A percentile compares a stretch with the other conserved stretches of the same genome.
Evolutionary conservation across 2,113 vertebrate species (phyloP).

Genomic region (Neogale vison): DNA sequence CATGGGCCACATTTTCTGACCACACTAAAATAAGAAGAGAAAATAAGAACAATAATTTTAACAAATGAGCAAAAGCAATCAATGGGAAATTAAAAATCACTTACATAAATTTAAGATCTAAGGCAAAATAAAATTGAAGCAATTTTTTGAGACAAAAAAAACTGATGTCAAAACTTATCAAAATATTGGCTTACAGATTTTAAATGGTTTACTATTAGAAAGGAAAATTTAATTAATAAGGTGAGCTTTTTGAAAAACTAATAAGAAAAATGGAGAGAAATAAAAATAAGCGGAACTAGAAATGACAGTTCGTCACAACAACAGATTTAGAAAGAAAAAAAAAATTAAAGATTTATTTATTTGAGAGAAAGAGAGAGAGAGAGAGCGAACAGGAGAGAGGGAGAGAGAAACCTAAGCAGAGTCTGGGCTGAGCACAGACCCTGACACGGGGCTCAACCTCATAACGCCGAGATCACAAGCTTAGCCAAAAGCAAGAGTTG

Average conservation of each 20-base stretch:
- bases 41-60: background rate
- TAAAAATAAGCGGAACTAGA: background rate
- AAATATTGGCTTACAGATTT: background rate
- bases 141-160: background rate
- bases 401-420: background rate
- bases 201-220: background rate
- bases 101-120: background rate
- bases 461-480: background rate
- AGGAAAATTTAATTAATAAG: background rate
- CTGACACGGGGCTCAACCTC: background rate
- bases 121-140: background rate
- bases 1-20: background rate
- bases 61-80: background rate
- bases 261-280: background rate
- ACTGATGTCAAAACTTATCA: background rate
- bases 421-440: background rate
- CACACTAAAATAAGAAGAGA: background rate
- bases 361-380: background rate
- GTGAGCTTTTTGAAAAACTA: background rate
- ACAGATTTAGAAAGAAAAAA: background rate
- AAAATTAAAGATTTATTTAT: background rate
- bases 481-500: background rate
- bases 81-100: conserved; percentile 26
- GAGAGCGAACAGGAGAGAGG: background rate
- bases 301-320: background rate